These are phyloP conservation scores for Parnassius glacialis DNA, from an alignment of 2,888 invertebrate species.

Conservation along the genomic window DNA sequence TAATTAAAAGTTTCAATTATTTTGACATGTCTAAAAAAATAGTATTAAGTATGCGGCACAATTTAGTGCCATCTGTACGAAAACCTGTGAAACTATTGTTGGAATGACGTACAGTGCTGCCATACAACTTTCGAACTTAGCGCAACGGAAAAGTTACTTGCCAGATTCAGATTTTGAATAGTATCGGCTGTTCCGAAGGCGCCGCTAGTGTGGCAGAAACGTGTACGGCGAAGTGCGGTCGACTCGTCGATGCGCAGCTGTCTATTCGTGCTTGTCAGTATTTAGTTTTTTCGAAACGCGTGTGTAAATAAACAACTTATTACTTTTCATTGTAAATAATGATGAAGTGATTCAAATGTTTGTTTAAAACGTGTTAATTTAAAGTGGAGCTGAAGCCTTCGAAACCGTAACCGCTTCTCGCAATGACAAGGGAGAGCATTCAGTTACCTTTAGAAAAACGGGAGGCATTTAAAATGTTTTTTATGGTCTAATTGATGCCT, in stretches of 20 bases:
- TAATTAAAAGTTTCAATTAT: no score
- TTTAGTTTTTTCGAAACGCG: conserved; percentile 74
- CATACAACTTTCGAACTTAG: conserved; percentile 72
- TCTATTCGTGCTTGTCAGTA: conserved; percentile 73
- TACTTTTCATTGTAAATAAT: conserved; percentile 67
- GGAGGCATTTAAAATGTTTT: conserved; percentile 78
- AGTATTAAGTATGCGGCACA: no score
- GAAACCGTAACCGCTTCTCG: conserved; percentile 77
- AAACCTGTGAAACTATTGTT: conserved; percentile 5
- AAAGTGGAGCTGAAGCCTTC: conserved; percentile 66
- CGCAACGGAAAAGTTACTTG: conserved; percentile 63
- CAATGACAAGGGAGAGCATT: conserved; percentile 80
- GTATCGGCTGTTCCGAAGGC: conserved; percentile 48
- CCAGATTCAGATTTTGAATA: conserved; percentile 66
- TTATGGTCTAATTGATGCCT: conserved; percentile 74
- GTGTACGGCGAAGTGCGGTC: conserved; percentile 81
- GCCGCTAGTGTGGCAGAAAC: conserved; percentile 68
- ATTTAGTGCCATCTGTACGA: conserved; percentile 27
- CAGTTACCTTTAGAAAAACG: conserved; percentile 77
- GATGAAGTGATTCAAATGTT: conserved; percentile 76
- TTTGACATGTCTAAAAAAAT: no score
- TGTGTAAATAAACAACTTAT: conserved; percentile 78
- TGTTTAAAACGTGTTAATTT: conserved; percentile 68
- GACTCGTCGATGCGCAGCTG: conserved; percentile 79
- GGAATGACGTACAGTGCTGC: conserved; percentile 52